A percentile compares a stretch with the other conserved stretches of the same genome.
Evolutionary conservation across 2,797 vertebrate species (phyloP).

Genomic region (Phrynocephalus forsythii): DNA sequence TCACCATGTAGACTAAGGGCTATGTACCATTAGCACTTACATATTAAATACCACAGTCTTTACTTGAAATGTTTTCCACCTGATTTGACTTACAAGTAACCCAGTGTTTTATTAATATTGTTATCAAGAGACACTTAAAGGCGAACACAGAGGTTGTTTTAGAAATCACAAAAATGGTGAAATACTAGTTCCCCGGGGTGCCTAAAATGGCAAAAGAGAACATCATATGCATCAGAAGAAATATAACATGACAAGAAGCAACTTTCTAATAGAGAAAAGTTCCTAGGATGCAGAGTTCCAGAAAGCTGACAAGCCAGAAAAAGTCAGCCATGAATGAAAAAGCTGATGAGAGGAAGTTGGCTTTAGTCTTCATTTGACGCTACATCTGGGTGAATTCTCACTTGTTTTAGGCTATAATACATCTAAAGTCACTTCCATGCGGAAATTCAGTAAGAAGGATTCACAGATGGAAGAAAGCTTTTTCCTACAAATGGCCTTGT

Average conservation of each 20-base stretch:
- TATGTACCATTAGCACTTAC: conserved; percentile 52
- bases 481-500: neutral
- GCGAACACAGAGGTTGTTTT: conserved; percentile 68
- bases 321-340: conserved; percentile 20
- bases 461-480: neutral
- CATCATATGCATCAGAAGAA: conserved; percentile 66
- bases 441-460: neutral
- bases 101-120: conserved; percentile 71
- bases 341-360: conserved; percentile 14
- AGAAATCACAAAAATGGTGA: conserved; percentile 69
- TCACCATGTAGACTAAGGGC: conserved; percentile 43
- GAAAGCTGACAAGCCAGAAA: conserved; percentile 6
- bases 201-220: conserved; percentile 68
- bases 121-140: conserved; percentile 69
- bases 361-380: conserved; percentile 23
- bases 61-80: conserved; percentile 60
- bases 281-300: conserved; percentile 50
- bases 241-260: conserved; percentile 64
- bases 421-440: neutral
- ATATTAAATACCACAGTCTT: conserved; percentile 59
- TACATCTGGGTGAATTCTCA: conserved; percentile 8
- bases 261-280: conserved; percentile 62
- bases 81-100: conserved; percentile 68
- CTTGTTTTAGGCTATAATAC: neutral
- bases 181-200: conserved; percentile 61